Conservation (phyloP, 2,797 vertebrate species). For the Hirundo rustica region DNA sequence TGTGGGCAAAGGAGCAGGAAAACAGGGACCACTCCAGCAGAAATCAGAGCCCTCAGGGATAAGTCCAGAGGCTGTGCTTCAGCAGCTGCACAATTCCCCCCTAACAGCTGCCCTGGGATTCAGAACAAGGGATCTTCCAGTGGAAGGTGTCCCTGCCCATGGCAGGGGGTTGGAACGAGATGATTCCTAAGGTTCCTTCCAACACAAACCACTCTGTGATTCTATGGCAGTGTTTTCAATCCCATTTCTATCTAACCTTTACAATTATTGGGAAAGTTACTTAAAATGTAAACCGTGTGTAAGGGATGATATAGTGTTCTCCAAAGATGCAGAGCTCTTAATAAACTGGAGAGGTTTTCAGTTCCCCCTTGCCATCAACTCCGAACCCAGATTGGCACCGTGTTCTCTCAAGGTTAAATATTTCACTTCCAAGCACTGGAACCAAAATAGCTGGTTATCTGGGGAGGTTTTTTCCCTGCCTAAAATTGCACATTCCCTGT, state of each 20-base stretch:
- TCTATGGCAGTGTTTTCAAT: background rate
- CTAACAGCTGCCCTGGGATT: background rate
- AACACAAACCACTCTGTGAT: background rate
- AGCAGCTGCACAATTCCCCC: background rate
- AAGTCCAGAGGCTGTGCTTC: background rate
- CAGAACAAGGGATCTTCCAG: background rate
- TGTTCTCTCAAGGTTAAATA: slow-evolving; percentile 35
- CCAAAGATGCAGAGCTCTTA: background rate
- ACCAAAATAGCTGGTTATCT: slow-evolving; percentile 21
- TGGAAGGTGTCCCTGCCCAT: background rate
- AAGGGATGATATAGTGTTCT: background rate
- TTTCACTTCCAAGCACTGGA: slow-evolving; percentile 1
- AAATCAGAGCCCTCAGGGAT: background rate
- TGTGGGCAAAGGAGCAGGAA: background rate
- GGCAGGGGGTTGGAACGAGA: background rate
- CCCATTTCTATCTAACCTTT: background rate
- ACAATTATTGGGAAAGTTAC: background rate
- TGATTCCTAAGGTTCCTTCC: background rate
- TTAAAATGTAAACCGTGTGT: background rate
- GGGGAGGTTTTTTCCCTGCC: rapidly evolving
- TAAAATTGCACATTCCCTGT: slow-evolving; percentile 24
- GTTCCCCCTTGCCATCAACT: background rate
- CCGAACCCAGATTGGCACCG: background rate
- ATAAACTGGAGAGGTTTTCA: background rate
- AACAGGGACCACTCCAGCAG: background rate